Evolutionary conservation across 2,113 vertebrate genomes (phyloP), one percentile per base, ranked within the genome.

Genomic region (Oncorhynchus kisutch): DNA sequence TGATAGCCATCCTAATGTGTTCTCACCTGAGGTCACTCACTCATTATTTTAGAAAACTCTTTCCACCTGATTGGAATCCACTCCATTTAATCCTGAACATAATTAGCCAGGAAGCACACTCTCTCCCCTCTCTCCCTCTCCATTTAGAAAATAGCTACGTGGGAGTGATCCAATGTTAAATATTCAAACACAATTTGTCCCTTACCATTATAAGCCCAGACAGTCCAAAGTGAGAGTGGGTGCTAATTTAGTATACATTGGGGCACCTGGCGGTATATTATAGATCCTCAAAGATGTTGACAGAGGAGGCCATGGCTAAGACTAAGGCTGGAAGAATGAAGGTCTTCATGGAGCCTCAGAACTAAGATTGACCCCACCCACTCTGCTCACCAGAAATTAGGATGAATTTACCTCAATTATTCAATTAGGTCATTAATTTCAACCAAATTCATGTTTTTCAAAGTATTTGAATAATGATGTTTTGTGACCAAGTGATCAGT

Each of bases 1-100:
- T 14, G 5, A 54, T 14, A 16, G 3, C 51, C 51, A 54, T 18
- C 16, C 16, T 54, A 54, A 25, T 49, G n/a, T 91, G 86, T 90
- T 92, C 92, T 94, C 91, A 90, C 89, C 89, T 89, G 92, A 85
- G 87, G 87, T 87, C 88, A 89, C 89, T 90, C 90, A 71, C 59
- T 51, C 24, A 31, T 69, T 76, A 39, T 60, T 76, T 69, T 57
- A 45, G 59, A 70, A 62, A 49, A 62, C 18, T 62, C 20, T 57
- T 14, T 22, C 59, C 59, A 62, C 59, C 59, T 62, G 59, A 22
- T 62, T 62, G n/a, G 20, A 62, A 22, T 62, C 13, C 51, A 54
- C 13, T 22, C n/a, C 16, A 16, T n/a, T 57, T 18, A 20, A 57
- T 57, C 20, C 4, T 57, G 54, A 57, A 45, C 13, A 62, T 62